phyloP scores from a whole-genome alignment of 2,797 vertebrate species.

The Sebastes matsubarae region DNA sequence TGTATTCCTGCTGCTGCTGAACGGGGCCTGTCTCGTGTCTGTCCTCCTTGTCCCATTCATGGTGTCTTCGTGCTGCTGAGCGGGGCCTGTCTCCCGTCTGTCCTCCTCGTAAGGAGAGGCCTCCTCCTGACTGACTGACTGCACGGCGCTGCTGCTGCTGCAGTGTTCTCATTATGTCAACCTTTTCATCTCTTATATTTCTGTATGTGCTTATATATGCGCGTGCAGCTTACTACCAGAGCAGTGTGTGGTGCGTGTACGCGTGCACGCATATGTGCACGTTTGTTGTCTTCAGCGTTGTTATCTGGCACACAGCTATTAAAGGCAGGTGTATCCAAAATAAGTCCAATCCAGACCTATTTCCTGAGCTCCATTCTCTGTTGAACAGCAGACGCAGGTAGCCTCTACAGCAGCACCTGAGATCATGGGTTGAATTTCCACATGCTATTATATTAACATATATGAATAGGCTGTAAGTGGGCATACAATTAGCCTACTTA shows the following conservation, averaged over 20 bases:
- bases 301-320: neutral
- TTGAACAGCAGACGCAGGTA: neutral
- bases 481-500: neutral
- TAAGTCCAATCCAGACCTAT: neutral
- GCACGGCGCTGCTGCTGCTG: neutral
- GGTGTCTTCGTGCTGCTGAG: neutral
- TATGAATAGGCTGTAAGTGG: neutral
- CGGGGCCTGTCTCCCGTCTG: conserved; percentile 17
- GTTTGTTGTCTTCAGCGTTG: neutral
- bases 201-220: neutral
- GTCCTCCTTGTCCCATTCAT: neutral
- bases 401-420: neutral
- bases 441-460: neutral
- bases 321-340: neutral
- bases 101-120: conserved; percentile 18
- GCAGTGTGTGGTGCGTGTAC: neutral
- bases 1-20: neutral
- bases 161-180: conserved; percentile 42
- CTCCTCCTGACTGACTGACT: conserved; percentile 1
- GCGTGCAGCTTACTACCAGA: neutral
- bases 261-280: neutral
- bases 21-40: conserved; percentile 15
- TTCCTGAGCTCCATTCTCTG: neutral
- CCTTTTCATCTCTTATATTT: conserved; percentile 13
- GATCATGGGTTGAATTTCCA: neutral